Conservation (phyloP, 2,797 vertebrate genomes). For the Hyperoplus immaculatus region DNA sequence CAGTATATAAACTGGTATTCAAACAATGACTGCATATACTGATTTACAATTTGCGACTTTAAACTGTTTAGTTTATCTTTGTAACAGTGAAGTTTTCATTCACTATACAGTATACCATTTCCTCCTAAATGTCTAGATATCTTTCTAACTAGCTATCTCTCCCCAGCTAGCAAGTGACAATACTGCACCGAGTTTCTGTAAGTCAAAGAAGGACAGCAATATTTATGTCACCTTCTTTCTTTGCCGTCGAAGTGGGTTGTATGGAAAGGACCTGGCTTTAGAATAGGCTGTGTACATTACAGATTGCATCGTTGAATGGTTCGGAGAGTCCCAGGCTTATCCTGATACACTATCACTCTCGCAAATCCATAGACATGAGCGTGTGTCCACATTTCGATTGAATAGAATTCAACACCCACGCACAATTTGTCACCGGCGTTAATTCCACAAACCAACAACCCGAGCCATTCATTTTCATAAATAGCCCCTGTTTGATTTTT, state of each 20-base stretch:
- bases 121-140: background rate
- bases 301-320: conserved; percentile 71
- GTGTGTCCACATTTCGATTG: conserved; percentile 46
- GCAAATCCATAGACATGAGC: conserved; percentile 57
- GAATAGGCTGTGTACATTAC: conserved; percentile 42
- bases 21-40: background rate
- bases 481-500: conserved; percentile 56
- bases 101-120: too few species aligned
- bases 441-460: conserved; percentile 72
- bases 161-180: conserved; percentile 1
- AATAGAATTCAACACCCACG: conserved; percentile 68
- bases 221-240: conserved; percentile 24
- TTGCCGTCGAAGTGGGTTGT: conserved; percentile 19
- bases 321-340: conserved; percentile 65
- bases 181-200: conserved; percentile 17
- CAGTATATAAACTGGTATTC: too few species aligned
- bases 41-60: too few species aligned
- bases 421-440: conserved; percentile 63
- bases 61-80: too few species aligned
- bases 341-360: conserved; percentile 50
- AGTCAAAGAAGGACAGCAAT: conserved; percentile 18
- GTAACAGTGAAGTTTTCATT: too few species aligned
- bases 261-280: conserved; percentile 47
- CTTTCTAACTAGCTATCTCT: background rate
- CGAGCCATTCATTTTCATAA: conserved; percentile 69